A percentile compares a stretch with the other conserved stretches of the same genome.
Evolutionary conservation across 2,113 vertebrate genomes (phyloP).

Genomic region (Chaetura pelagica): DNA sequence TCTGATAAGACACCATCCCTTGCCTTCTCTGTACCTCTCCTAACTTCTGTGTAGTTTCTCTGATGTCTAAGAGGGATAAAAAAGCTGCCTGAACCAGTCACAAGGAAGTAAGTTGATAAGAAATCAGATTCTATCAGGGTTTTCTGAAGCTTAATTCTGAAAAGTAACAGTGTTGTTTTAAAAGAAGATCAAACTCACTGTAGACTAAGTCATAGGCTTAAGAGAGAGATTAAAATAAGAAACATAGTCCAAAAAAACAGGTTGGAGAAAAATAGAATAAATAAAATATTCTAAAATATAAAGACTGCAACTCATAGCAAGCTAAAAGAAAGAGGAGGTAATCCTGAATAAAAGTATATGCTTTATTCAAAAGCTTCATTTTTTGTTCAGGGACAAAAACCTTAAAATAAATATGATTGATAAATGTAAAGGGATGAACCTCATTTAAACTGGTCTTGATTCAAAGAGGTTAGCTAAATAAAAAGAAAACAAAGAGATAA

Average conservation of each 20-base stretch:
- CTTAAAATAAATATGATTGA: not conserved
- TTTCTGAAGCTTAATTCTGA: not conserved
- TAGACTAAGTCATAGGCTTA: not conserved
- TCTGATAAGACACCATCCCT: not conserved
- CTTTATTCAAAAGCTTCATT: not conserved
- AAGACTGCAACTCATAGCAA: not conserved
- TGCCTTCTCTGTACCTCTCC: not conserved
- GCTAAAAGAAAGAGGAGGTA: not conserved
- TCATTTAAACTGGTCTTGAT: not conserved
- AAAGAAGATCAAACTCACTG: not conserved
- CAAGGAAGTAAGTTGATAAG: not conserved
- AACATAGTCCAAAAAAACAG: not conserved
- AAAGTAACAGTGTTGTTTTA: not conserved
- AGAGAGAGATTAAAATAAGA: not conserved
- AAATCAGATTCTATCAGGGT: slow-evolving; percentile 3
- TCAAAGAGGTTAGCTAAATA: not conserved
- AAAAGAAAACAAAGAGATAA: not conserved
- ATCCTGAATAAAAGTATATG: not conserved
- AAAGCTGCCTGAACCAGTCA: not conserved
- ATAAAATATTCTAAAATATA: not conserved
- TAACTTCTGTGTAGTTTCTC: not conserved
- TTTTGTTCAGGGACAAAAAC: not conserved
- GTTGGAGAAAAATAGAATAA: not conserved
- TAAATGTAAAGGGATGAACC: not conserved
- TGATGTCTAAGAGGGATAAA: slow-evolving; percentile 1